These are phyloP conservation scores for Pollachius pollachius DNA, from an alignment of 2,113 vertebrate genomes.

Conservation along the genomic window DNA sequence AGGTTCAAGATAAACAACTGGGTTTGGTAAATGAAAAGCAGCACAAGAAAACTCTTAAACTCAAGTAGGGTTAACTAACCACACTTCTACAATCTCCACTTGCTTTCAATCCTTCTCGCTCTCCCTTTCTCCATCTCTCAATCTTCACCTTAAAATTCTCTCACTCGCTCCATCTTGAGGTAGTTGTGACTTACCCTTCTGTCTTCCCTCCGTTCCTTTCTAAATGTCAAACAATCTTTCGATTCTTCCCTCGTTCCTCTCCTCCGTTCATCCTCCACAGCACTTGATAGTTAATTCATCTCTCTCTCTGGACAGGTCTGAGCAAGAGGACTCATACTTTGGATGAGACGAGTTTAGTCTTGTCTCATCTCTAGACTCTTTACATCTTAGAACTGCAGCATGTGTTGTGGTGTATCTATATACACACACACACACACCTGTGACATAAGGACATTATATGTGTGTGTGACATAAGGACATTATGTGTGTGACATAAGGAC, in stretches of 20 bases:
- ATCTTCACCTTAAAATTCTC: not conserved
- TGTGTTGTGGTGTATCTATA: constrained; percentile 6
- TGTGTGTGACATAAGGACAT: constrained; percentile 36
- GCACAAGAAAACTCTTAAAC: no score
- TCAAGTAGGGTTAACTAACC: no score
- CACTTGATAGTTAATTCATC: no score
- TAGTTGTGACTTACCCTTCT: constrained; percentile 48
- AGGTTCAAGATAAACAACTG: no score
- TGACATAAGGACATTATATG: constrained; percentile 15
- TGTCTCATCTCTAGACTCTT: constrained; percentile 30
- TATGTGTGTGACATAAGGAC: constrained; percentile 31
- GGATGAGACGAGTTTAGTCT: constrained; percentile 51
- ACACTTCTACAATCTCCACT: no score
- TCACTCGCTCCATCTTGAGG: not conserved
- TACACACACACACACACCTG: not conserved
- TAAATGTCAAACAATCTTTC: constrained; percentile 28
- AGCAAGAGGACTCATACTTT: constrained; percentile 68
- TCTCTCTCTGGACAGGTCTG: constrained; percentile 50
- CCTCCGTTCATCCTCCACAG: not conserved
- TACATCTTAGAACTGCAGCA: not conserved
- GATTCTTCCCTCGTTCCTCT: constrained; percentile 10
- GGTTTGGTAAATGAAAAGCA: no score
- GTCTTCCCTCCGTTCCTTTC: constrained; percentile 51
- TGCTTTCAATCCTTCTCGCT: not conserved
- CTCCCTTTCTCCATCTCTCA: not conserved